Base-by-base conservation (phyloP, 2,113 vertebrate genomes). In the Salvelinus sp. region DNA sequence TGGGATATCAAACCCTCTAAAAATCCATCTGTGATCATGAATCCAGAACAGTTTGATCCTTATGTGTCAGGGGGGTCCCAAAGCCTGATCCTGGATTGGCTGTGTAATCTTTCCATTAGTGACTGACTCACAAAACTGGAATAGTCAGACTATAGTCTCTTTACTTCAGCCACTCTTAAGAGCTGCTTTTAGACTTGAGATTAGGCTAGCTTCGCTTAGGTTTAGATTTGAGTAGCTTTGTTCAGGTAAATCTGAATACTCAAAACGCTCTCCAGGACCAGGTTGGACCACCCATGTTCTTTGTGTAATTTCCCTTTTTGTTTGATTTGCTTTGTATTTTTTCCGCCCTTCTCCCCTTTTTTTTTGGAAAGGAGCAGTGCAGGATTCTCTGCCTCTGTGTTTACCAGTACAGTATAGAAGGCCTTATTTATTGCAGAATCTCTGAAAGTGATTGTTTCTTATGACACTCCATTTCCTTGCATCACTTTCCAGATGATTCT, bases 1-100 rank as follows among this genome's bases (percentile, higher is more conserved):
- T 94, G 83, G 97, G 98, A 94, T 99, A 99, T 93, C 98, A 99
- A 87, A 98, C 96, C 81, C 93, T 99, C 88, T 99, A 95, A 96
- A 95, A 96, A 80, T 80, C 77, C 74, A 54, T 44, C 38, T 54
- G 14, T 54, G 50, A 6, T 44, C 38, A 68, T 33, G 66, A 68
- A 2, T 44, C 69, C 75, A 78, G 50, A 74, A 67, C 50, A 25
- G 44, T 33, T 83, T 74, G 0, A 38, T 72, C 72, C 50, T 67
- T 12, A 79, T 16, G 63, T 74, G 38, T 25, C 6, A 2, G 62
- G 86, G 85, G 86, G 85, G 79, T 83, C 75, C 58, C 47, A 82
- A 87, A 89, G 87, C 75, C 70, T 91, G 89, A 87, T 93, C 91
- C 86, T 91, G 84, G 89, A 73, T 63, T 60, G 79, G 47, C 79